Evolutionary conservation across 2,113 vertebrate genomes (phyloP).

Genomic region (Microcebus lehilahytsara): DNA sequence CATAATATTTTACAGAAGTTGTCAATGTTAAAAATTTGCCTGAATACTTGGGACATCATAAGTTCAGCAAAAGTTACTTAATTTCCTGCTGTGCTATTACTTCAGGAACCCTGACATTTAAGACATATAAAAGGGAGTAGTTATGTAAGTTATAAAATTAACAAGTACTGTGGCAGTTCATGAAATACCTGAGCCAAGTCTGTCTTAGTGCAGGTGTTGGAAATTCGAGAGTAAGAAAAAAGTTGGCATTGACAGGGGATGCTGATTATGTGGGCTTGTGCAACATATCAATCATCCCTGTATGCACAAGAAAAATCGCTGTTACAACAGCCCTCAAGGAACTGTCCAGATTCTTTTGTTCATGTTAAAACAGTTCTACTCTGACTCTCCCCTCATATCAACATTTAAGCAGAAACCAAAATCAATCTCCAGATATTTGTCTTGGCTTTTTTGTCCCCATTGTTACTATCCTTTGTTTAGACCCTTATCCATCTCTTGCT

Average conservation of each 20-base stretch:
- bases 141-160: conserved; percentile 75
- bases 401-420: not conserved
- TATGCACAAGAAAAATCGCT: not conserved
- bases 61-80: conserved; percentile 59
- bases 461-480: not conserved
- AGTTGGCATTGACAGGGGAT: conserved; percentile 2
- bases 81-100: conserved; percentile 51
- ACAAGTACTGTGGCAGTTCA: conserved; percentile 39
- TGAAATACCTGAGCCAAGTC: conserved; percentile 39
- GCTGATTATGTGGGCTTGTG: not conserved
- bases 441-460: not conserved
- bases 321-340: not conserved
- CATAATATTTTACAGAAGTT: not conserved
- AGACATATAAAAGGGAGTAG: conserved; percentile 62
- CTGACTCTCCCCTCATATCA: not conserved
- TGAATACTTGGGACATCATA: conserved; percentile 9
- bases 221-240: conserved; percentile 27
- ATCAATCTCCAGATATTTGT: not conserved
- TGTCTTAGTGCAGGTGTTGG: conserved; percentile 16
- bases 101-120: conserved; percentile 72
- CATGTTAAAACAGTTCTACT: not conserved
- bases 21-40: conserved; percentile 24
- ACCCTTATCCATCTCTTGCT: not conserved
- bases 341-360: not conserved
- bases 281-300: not conserved